A percentile compares a stretch with the other conserved stretches of the same genome.
phyloP scores from a whole-genome alignment of 2,797 vertebrate genomes.

The Takifugu rubripes region DNA sequence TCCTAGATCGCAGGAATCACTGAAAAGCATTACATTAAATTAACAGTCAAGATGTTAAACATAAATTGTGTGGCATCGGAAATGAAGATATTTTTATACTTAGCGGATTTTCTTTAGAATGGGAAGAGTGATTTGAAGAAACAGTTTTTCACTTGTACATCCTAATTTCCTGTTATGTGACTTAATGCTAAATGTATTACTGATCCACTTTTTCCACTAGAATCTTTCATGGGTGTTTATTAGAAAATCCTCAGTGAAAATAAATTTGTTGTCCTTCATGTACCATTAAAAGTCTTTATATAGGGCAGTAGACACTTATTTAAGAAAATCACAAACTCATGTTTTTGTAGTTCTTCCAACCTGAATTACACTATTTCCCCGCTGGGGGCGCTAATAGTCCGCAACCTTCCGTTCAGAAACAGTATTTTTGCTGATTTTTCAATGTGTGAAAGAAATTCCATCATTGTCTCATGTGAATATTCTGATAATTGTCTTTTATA shows the following conservation, averaged over 20 bases:
- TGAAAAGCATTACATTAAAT: not conserved
- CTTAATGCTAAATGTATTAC: no score
- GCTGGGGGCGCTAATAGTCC: slow-evolving; percentile 28
- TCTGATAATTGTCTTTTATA: slow-evolving; percentile 40
- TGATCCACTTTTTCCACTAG: no score
- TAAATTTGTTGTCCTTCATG: no score
- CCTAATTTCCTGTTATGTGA: no score
- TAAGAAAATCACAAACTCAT: not conserved
- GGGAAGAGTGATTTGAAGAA: no score
- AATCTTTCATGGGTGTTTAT: no score
- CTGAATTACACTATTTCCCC: not conserved
- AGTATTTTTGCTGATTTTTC: slow-evolving; percentile 12
- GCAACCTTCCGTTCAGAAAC: slow-evolving; percentile 3
- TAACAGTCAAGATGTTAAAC: slow-evolving; percentile 1
- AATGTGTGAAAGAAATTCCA: slow-evolving; percentile 15
- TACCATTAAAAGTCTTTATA: no score
- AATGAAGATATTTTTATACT: slow-evolving; percentile 3
- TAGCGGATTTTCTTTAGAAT: not conserved
- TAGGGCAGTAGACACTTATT: not conserved
- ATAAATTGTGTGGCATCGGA: not conserved
- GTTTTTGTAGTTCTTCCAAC: slow-evolving; percentile 1
- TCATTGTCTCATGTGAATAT: slow-evolving; percentile 23
- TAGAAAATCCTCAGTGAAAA: no score
- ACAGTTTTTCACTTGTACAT: no score
- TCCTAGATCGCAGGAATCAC: slow-evolving; percentile 20